These are phyloP conservation scores for Melolontha melolontha DNA, from an alignment of 2,888 invertebrate genomes.

Conservation along the genomic window DNA sequence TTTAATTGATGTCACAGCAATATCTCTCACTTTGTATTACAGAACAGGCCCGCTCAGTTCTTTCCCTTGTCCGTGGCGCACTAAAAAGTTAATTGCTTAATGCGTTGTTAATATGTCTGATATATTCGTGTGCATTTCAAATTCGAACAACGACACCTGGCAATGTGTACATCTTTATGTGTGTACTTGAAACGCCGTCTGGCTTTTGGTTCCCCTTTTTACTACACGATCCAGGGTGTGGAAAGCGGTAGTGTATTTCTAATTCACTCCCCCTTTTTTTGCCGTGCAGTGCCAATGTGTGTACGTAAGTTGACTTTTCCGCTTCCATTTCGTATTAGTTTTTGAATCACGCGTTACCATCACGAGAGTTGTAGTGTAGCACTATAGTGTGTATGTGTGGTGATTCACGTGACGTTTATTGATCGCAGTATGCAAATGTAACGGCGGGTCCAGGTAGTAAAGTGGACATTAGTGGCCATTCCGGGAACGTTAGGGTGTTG, in stretches of 20 bases:
- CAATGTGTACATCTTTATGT: conserved; percentile 8
- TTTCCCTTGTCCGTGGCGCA: not conserved
- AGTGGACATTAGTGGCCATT: conserved; percentile 21
- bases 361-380: no score
- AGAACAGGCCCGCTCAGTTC: not conserved
- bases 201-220: conserved; percentile 9
- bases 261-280: conserved; percentile 32
- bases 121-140: not conserved
- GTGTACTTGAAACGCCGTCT: conserved; percentile 14
- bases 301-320: conserved; percentile 22
- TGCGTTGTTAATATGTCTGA: conserved; percentile 11
- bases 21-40: conserved; percentile 15
- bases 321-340: conserved; percentile 25
- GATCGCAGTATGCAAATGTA: conserved; percentile 50
- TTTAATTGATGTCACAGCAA: conserved; percentile 29
- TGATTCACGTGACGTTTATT: conserved; percentile 51
- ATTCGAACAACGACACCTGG: conserved; percentile 28
- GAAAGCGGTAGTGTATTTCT: conserved; percentile 24
- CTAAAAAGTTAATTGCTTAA: conserved; percentile 28
- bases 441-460: conserved; percentile 27
- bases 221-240: conserved; percentile 16
- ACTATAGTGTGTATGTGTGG: conserved; percentile 41
- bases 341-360: conserved; percentile 7
- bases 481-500: conserved; percentile 32
- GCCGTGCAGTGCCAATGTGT: conserved; percentile 15